These are phyloP conservation scores for Lepus europaeus DNA, from an alignment of 2,113 vertebrate species.

Conservation along the genomic window DNA sequence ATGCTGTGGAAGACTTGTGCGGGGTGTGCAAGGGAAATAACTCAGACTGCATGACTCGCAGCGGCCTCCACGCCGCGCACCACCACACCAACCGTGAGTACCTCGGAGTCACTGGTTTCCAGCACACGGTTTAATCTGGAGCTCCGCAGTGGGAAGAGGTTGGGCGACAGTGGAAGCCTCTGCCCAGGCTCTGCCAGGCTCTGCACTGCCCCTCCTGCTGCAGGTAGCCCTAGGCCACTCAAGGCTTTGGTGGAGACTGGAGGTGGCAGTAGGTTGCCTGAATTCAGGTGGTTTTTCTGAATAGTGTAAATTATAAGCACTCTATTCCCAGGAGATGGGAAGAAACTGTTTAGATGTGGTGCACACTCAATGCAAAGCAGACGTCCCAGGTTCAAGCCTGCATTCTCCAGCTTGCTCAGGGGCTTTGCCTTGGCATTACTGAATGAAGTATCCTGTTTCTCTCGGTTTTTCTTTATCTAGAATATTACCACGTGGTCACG, in stretches of 20 bases:
- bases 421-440: not conserved
- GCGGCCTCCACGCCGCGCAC: slow-evolving; percentile 91
- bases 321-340: not conserved
- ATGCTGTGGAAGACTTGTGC: slow-evolving; percentile 89
- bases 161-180: fast-evolving
- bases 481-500: slow-evolving; percentile 91
- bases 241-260: not conserved
- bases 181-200: not conserved
- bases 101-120: fast-evolving
- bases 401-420: not conserved
- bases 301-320: not conserved
- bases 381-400: not conserved
- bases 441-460: not conserved
- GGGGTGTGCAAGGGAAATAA: slow-evolving; percentile 94
- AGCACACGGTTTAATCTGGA: fast-evolving
- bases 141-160: not conserved
- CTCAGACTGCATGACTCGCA: slow-evolving; percentile 91
- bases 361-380: not conserved
- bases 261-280: not conserved
- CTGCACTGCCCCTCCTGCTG: not conserved
- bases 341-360: not conserved
- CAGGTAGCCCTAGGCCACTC: not conserved
- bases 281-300: not conserved
- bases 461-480: slow-evolving; percentile 78
- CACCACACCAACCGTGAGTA: slow-evolving; percentile 91